Percentiles rank a stretch among this genome's conserved stretches.
Evolutionary conservation across 2,888 invertebrate genomes (phyloP).

Genomic region (Flexamia atlantica): DNA sequence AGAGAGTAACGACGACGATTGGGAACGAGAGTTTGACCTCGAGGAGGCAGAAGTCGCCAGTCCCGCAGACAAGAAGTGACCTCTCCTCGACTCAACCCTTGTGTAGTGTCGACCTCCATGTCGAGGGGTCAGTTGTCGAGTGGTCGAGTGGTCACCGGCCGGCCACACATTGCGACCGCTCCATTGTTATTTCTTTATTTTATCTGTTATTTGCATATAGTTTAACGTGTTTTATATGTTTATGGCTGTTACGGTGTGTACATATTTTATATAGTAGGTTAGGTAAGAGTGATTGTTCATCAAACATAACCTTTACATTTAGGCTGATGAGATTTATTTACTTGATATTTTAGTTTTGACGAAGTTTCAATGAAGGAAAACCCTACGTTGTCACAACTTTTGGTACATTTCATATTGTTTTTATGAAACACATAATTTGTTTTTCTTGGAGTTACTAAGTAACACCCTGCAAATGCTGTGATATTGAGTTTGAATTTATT

Average conservation of each 20-base stretch:
- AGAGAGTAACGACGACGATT: constrained; percentile 75
- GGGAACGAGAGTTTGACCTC: constrained; percentile 80
- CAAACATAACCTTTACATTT: constrained; percentile 18
- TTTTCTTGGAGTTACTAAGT: too few species aligned
- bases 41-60: constrained; percentile 68
- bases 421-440: too few species aligned
- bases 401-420: too few species aligned
- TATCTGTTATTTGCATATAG: constrained; percentile 44
- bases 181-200: constrained; percentile 52
- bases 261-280: constrained; percentile 53
- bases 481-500: too few species aligned
- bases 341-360: too few species aligned
- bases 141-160: neutral
- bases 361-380: too few species aligned
- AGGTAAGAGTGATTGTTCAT: constrained; percentile 20
- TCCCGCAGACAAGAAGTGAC: constrained; percentile 58
- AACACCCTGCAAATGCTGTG: too few species aligned
- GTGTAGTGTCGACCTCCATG: constrained; percentile 7
- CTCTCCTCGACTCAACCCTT: neutral
- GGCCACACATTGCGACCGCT: constrained; percentile 10
- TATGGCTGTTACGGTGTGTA: constrained; percentile 51
- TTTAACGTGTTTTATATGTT: constrained; percentile 56
- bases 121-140: too few species aligned
- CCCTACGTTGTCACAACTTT: too few species aligned
- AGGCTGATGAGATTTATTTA: too few species aligned